A percentile compares a stretch with the other conserved stretches of the same genome.
phyloP scores from a whole-genome alignment of 2,888 invertebrate genomes.

The Spilarctia lutea region DNA sequence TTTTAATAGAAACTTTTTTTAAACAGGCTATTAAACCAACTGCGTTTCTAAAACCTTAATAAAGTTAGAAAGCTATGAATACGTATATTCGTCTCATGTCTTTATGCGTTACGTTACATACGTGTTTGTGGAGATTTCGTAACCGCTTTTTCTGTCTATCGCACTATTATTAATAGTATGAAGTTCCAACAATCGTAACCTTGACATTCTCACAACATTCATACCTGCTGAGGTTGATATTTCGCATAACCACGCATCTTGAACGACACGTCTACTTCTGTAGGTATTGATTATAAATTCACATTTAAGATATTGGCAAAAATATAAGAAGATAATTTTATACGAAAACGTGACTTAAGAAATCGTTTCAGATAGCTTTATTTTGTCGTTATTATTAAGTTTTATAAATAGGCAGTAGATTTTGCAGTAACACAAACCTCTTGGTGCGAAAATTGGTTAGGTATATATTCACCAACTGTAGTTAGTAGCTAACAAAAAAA shows the following conservation, averaged over 20 bases:
- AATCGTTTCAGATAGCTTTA: neutral
- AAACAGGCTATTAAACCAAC: neutral
- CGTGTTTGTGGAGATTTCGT: neutral
- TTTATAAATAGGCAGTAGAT: neutral
- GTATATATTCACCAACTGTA: neutral
- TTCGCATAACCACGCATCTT: constrained; percentile 9
- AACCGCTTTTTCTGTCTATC: neutral
- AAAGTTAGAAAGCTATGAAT: neutral
- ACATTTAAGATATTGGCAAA: neutral
- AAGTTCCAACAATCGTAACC: constrained; percentile 11
- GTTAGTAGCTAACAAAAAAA: too few relatives aligned
- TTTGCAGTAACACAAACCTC: neutral
- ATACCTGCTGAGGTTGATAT: constrained; percentile 11
- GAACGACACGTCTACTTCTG: neutral
- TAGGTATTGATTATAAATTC: constrained; percentile 1
- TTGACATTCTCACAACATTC: constrained; percentile 13
- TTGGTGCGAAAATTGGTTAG: neutral
- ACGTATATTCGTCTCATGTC: neutral
- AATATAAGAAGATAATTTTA: neutral
- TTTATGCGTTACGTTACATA: neutral
- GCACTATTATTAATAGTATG: constrained; percentile 1
- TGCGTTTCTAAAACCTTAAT: neutral
- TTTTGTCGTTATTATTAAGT: neutral
- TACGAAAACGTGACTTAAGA: neutral
- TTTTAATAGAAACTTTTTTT: too few relatives aligned